phyloP scores from a whole-genome alignment of 1,140 invertebrate species.

The Theocolax elegans region DNA sequence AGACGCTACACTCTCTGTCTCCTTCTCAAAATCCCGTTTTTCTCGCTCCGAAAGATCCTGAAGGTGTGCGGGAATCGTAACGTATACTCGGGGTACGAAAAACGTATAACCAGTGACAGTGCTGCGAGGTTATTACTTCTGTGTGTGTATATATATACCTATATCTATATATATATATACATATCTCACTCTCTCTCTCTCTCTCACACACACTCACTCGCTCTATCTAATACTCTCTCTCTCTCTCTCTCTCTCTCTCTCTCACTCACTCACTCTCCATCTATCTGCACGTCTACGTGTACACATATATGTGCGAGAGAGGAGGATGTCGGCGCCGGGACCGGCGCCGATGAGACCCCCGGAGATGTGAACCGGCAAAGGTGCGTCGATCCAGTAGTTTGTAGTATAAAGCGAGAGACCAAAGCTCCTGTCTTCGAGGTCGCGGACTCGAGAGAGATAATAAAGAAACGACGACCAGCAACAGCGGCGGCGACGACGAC shows the following conservation, averaged over 20 bases:
- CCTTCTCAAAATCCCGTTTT: too few relatives aligned
- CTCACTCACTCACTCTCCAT: neutral
- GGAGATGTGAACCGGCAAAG: slow-evolving; percentile 64
- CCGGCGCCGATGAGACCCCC: slow-evolving; percentile 49
- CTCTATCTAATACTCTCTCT: too few relatives aligned
- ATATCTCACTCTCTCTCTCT: slow-evolving; percentile 16
- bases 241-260: neutral
- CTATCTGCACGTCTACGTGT: slow-evolving; percentile 7
- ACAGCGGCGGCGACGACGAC: too few relatives aligned
- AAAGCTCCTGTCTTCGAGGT: slow-evolving; percentile 29
- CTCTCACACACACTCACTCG: too few relatives aligned
- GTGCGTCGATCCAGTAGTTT: slow-evolving; percentile 61
- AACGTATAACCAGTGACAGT: too few relatives aligned
- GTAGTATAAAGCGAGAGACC: slow-evolving; percentile 55
- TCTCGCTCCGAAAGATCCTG: too few relatives aligned
- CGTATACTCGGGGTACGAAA: too few relatives aligned
- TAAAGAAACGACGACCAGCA: too few relatives aligned
- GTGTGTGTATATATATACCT: too few relatives aligned
- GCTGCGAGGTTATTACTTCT: too few relatives aligned
- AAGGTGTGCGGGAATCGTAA: too few relatives aligned
- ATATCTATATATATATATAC: too few relatives aligned
- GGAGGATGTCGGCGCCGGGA: slow-evolving; percentile 4
- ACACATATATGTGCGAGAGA: slow-evolving; percentile 19
- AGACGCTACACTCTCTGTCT: neutral
- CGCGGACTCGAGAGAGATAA: slow-evolving; percentile 7